phyloP scores from a whole-genome alignment of 2,888 invertebrate species.

The Drosophila tripunctata region DNA sequence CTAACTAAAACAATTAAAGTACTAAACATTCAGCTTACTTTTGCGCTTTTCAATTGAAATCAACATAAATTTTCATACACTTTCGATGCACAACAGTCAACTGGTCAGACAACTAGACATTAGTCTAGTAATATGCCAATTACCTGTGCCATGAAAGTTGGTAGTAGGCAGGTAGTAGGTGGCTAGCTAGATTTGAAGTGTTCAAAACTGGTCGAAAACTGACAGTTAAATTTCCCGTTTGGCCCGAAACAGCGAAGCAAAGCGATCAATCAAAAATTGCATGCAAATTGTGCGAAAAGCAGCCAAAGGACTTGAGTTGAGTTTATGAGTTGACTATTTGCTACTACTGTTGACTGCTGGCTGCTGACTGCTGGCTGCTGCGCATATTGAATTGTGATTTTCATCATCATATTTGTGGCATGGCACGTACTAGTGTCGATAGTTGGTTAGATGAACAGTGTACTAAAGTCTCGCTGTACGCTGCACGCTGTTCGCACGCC shows the following conservation, averaged over 20 bases:
- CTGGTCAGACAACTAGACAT: neutral
- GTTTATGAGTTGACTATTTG: neutral
- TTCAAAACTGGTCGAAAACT: neutral
- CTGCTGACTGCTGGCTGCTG: slow-evolving; percentile 12
- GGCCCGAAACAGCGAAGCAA: slow-evolving; percentile 10
- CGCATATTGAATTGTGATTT: slow-evolving; percentile 61
- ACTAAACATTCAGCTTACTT: too few relatives aligned
- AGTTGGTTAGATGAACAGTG: neutral
- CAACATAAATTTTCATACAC: neutral
- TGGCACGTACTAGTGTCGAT: slow-evolving; percentile 15
- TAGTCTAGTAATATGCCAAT: slow-evolving; percentile 28
- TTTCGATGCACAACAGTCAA: too few relatives aligned
- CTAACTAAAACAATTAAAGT: too few relatives aligned
- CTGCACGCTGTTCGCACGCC: slow-evolving; percentile 28
- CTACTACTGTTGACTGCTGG: neutral
- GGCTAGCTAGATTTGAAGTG: slow-evolving; percentile 14
- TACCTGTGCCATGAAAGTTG: neutral
- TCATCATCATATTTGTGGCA: slow-evolving; percentile 51
- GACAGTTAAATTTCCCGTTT: slow-evolving; percentile 73
- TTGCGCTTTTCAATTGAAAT: neutral
- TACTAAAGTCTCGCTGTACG: neutral
- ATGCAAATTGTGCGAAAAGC: slow-evolving; percentile 67
- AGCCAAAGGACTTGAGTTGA: slow-evolving; percentile 29
- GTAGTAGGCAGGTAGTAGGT: neutral
- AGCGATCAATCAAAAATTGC: slow-evolving; percentile 68